These are phyloP conservation scores for Pangasius larnaudii DNA, from an alignment of 2,797 vertebrate genomes.

Conservation along the genomic window DNA sequence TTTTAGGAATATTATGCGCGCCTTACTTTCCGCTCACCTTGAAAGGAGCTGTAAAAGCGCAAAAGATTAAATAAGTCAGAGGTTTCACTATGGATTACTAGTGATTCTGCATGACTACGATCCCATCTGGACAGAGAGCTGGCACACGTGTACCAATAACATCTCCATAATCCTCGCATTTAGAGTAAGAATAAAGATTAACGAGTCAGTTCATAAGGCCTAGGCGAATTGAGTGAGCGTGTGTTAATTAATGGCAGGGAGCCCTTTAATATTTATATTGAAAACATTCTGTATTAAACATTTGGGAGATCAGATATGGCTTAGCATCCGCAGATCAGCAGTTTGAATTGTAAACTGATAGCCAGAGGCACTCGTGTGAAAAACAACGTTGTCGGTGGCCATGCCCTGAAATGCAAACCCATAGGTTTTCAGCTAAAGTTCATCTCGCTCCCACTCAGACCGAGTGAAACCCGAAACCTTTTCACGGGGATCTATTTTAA, in stretches of 20 bases:
- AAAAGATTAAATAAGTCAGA: neutral
- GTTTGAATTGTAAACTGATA: neutral
- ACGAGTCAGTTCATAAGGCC: too few relatives aligned
- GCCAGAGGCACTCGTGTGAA: neutral
- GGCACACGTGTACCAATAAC: neutral
- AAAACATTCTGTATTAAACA: neutral
- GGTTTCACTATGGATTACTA: neutral
- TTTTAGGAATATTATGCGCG: neutral
- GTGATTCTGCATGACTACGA: neutral
- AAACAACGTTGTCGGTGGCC: neutral
- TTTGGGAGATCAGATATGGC: neutral
- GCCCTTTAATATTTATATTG: neutral
- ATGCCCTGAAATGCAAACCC: neutral
- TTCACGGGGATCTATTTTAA: neutral
- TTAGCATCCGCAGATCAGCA: neutral
- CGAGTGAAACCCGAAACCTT: slow-evolving; percentile 2
- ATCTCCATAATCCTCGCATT: neutral
- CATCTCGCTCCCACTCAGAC: slow-evolving; percentile 9
- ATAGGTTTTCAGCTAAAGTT: slow-evolving; percentile 17
- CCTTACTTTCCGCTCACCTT: neutral
- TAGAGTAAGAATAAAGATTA: neutral
- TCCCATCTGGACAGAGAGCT: neutral
- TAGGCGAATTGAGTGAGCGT: too few relatives aligned
- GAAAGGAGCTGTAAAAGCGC: neutral
- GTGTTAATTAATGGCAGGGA: neutral